phyloP scores from a whole-genome alignment of 2,888 invertebrate genomes.

The Ornithoptera priamus region DNA sequence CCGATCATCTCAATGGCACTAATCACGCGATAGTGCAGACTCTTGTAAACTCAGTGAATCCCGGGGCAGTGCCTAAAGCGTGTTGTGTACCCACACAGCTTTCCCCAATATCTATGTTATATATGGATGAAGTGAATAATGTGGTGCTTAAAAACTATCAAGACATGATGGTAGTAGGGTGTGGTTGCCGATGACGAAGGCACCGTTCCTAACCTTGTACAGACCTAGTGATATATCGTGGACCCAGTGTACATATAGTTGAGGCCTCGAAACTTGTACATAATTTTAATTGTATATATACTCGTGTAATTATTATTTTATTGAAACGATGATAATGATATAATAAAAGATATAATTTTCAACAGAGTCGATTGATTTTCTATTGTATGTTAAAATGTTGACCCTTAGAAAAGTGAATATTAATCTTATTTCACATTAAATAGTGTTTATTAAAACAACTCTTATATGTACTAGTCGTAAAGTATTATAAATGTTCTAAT shows the following conservation, averaged over 20 bases:
- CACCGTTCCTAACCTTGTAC: constrained; percentile 55
- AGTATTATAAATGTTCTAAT: constrained; percentile 23
- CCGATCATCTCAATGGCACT: constrained; percentile 96
- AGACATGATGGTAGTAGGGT: constrained; percentile 98
- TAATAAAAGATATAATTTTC: constrained; percentile 74
- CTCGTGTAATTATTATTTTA: constrained; percentile 78
- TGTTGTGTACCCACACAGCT: constrained; percentile 98
- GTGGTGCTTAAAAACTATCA: constrained; percentile 99
- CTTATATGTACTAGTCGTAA: constrained; percentile 29
- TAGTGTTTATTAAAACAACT: constrained; percentile 20
- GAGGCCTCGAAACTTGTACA: constrained; percentile 75
- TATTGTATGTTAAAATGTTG: constrained; percentile 21
- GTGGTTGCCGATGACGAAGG: constrained; percentile 95
- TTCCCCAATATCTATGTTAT: constrained; percentile 96
- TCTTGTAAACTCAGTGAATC: constrained; percentile 95
- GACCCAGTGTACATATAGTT: constrained; percentile 79
- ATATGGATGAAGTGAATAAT: constrained; percentile 95
- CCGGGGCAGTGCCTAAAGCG: constrained; percentile 93
- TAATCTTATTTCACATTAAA: constrained; percentile 11
- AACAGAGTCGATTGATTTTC: constrained; percentile 29
- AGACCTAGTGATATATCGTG: constrained; percentile 73
- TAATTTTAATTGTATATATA: constrained; percentile 72
- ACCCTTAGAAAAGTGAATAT: constrained; percentile 16
- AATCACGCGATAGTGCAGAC: constrained; percentile 99
- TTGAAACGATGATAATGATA: constrained; percentile 69